Evolutionary conservation across 2,888 invertebrate species (phyloP).

Genomic region (Ennomos quercinarius): DNA sequence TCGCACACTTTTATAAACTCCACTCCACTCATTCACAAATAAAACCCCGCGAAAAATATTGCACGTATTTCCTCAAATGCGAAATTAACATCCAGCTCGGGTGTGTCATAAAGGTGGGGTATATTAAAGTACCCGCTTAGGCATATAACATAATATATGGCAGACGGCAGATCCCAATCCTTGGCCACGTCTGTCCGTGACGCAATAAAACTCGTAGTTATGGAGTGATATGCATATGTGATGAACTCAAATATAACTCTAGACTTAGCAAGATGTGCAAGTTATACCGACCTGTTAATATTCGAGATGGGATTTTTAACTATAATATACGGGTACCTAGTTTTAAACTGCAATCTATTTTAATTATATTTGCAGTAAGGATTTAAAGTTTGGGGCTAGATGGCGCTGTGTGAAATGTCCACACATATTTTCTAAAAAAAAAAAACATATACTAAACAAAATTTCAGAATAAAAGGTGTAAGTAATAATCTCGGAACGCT

Average conservation of each 20-base stretch:
- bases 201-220: slow-evolving; percentile 77
- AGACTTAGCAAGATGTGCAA: slow-evolving; percentile 59
- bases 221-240: slow-evolving; percentile 79
- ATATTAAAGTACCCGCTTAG: slow-evolving; percentile 67
- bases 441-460: neutral
- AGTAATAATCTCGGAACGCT: no score
- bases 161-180: slow-evolving; percentile 58
- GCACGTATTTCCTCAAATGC: slow-evolving; percentile 45
- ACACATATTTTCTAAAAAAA: no score
- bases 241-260: slow-evolving; percentile 67
- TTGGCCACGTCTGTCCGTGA: slow-evolving; percentile 72
- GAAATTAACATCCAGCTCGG: slow-evolving; percentile 59
- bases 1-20: slow-evolving; percentile 11
- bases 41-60: slow-evolving; percentile 41
- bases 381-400: no score
- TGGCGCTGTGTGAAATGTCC: no score
- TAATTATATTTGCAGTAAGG: neutral
- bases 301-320: slow-evolving; percentile 20
- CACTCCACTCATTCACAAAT: slow-evolving; percentile 17
- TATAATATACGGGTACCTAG: no score
- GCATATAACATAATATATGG: slow-evolving; percentile 64
- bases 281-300: slow-evolving; percentile 12
- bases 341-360: no score
- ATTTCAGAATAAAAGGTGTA: no score
- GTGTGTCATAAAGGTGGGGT: slow-evolving; percentile 70